phyloP scores from a whole-genome alignment of 2,888 invertebrate genomes.

The Schizotus pectinicornis region DNA sequence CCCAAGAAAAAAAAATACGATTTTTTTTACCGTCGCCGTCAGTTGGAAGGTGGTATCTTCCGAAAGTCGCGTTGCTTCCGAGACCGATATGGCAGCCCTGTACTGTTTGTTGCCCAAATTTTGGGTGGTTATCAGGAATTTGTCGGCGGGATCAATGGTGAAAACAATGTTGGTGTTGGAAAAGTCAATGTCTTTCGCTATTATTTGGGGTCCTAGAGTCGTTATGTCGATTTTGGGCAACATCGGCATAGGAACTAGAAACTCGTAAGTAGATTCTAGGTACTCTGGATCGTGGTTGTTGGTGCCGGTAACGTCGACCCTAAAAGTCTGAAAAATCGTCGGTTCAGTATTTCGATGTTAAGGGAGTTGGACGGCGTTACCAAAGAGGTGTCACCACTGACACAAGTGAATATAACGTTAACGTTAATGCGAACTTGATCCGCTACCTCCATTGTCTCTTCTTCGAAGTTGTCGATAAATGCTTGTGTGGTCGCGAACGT shows the following conservation, averaged over 20 bases:
- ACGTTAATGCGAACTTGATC: background rate
- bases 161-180: constrained; percentile 54
- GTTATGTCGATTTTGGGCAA: constrained; percentile 59
- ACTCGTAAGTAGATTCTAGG: constrained; percentile 51
- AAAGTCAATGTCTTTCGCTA: constrained; percentile 62
- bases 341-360: background rate
- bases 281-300: constrained; percentile 62
- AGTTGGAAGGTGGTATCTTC: constrained; percentile 33
- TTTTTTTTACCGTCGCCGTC: constrained; percentile 48
- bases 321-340: constrained; percentile 56
- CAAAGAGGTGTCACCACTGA: background rate
- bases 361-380: too few species aligned
- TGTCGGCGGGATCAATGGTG: constrained; percentile 36
- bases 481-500: background rate
- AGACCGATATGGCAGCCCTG: constrained; percentile 36
- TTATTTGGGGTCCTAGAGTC: constrained; percentile 55
- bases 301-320: constrained; percentile 58
- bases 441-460: background rate
- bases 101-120: constrained; percentile 16
- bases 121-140: constrained; percentile 32
- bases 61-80: constrained; percentile 28
- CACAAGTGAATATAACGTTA: background rate
- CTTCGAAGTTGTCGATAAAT: background rate
- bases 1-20: constrained; percentile 11
- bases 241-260: constrained; percentile 59